Base-by-base conservation (phyloP, 2,888 invertebrate genomes). In the Lasioglossum calceatum region DNA sequence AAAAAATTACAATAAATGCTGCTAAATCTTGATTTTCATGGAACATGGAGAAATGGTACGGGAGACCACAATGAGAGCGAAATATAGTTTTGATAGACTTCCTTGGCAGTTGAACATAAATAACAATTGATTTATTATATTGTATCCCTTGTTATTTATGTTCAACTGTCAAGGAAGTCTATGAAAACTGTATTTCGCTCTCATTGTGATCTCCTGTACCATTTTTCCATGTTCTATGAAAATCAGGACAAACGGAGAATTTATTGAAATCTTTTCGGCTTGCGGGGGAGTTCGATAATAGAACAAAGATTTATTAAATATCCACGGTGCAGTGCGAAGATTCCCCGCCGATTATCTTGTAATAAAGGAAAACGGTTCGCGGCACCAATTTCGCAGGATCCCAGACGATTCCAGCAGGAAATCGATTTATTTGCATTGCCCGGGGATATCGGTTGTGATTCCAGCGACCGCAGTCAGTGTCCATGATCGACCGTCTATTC, bases 401-500 rank as follows among this genome's bases (percentile, higher is more conserved):
- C 32, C 36, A 5, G 71, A 44, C 73, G 50, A 70, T 50, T n/a
- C 42, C 36, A 36, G 19, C 16, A n/a, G 23, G 23, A 14, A 71
- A 84, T 85, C 84, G 84, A 84, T 84, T 84, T 79, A 78, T 79
- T 74, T 78, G 84, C 70, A 84, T 61, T 76, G 85, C 67, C 72
- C 71, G 64, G 32, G 84, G 76, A 85, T 79, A 78, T 84, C 79
- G 85, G 72, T 78, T 64, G 85, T 79, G 85, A 85, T 85, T 77
- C 73, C 85, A 27, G 81, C 67, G 79, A 73, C 84, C 82, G 88
- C 90, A 81, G 85, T 80, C 76, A 80, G 80, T 84, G 85, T 82
- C 81, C 89, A 89, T 90, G 90, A 90, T 90, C 85, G 87, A 87
- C 89, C 87, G 90, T 85, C 85, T 67, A 84, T 77, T 87, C 88